Conservation (phyloP, 2,113 vertebrate species). For the Pandion haliaetus region DNA sequence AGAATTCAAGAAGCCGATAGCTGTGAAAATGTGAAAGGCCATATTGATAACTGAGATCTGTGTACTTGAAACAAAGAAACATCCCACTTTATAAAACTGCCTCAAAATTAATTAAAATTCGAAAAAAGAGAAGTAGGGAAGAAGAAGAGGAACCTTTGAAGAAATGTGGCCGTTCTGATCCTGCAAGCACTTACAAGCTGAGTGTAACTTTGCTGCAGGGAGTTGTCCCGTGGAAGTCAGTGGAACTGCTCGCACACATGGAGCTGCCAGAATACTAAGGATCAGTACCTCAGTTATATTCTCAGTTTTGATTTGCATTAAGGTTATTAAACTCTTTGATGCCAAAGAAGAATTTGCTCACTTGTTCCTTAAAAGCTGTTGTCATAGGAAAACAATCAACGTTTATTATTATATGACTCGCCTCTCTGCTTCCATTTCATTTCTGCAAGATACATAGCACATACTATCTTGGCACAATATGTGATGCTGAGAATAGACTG, state of each 20-base stretch:
- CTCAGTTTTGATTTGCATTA: background rate
- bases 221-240: background rate
- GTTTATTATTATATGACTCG: background rate
- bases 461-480: background rate
- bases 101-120: background rate
- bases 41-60: background rate
- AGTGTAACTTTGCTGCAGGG: background rate
- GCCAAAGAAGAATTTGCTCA: background rate
- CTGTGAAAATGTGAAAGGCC: background rate
- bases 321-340: background rate
- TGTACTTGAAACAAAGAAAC: background rate
- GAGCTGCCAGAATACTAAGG: background rate
- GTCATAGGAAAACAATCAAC: background rate
- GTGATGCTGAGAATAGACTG: background rate
- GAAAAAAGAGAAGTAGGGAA: background rate
- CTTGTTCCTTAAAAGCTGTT: background rate
- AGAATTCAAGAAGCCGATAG: background rate
- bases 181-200: background rate
- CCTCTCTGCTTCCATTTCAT: background rate
- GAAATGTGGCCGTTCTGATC: background rate
- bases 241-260: rapidly evolving
- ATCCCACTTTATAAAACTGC: background rate
- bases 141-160: background rate
- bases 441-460: background rate
- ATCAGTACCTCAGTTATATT: background rate